Base-by-base conservation (phyloP, 1,140 invertebrate species). In the Lasioglossum baleicum region DNA sequence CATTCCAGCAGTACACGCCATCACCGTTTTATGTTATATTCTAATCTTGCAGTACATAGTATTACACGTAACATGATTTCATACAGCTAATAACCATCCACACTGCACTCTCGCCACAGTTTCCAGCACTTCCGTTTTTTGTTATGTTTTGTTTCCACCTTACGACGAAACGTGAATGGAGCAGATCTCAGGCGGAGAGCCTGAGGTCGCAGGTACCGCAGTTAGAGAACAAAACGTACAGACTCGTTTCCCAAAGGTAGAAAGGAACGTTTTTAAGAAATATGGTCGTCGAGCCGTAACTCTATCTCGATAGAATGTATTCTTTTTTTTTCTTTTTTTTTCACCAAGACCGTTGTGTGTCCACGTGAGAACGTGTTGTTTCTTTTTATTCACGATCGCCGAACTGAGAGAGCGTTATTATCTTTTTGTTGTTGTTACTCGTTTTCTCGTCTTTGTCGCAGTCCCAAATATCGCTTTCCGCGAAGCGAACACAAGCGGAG, bases 51-150 rank as follows among this genome's bases (percentile, higher is more conserved):
- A 85, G 82, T 90, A 92, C 84, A 91, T 90, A 87, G 91, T 88
- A 89, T 91, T 90, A 92, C 90, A 91, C 88, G 88, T 92, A 92
- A 89, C 85, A 91, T 89, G 90, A 83, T 91, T 90, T 91, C 90
- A 91, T 91, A 92, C 90, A 91, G 87, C 85, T 91, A 92, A 92
- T 88, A 91, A 15, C 87, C 91, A 92, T 89, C 90, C 88, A 90
- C 90, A 92, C 90, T 84, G 81, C 84, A 92, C 81, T 88, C 86
- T 89, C 79, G 75, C 86, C 82, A 81, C 80, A 84, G 58, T 87
- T 83, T 81, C 85, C 83, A 81, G 71, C 75, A 79, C 78, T 71
- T 78, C 76, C 73, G 22, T 75, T 79, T 66, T 75, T 80, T 82
- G 44, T 48, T 53, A 53, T 80, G 11, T 67, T 67, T 67, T 63